These are phyloP conservation scores for Formicarius rufipectus DNA, from an alignment of 2,113 vertebrate genomes.

Conservation along the genomic window DNA sequence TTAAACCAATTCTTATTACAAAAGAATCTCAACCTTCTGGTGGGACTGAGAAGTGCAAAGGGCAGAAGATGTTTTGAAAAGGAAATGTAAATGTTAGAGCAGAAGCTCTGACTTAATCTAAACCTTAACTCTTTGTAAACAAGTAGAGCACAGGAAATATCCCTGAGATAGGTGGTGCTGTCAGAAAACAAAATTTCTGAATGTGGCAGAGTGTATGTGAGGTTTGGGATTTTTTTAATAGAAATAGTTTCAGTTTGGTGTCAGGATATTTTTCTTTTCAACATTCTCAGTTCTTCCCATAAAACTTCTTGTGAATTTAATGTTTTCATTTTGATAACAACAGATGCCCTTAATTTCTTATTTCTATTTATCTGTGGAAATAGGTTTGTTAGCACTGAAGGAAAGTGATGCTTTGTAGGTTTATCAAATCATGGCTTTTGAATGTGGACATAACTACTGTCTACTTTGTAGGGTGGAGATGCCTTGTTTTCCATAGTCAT, in stretches of 20 bases:
- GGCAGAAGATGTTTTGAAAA: slow-evolving; percentile 43
- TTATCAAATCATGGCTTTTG: neutral
- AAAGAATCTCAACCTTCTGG: slow-evolving; percentile 16
- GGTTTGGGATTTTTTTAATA: neutral
- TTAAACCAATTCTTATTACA: neutral
- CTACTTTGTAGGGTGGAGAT: neutral
- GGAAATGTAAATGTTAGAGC: slow-evolving; percentile 37
- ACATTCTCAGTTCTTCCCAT: neutral
- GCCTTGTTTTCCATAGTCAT: neutral
- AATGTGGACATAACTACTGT: neutral
- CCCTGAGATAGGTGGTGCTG: neutral
- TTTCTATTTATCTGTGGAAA: neutral
- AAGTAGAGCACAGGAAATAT: neutral
- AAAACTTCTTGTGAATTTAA: neutral
- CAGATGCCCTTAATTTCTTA: neutral
- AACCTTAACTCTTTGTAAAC: slow-evolving; percentile 23
- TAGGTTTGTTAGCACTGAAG: neutral
- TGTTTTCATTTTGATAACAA: neutral
- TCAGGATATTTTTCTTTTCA: neutral
- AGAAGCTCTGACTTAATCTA: neutral
- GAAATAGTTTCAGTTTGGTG: neutral
- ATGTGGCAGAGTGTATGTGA: neutral
- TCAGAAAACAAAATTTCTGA: neutral
- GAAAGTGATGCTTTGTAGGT: neutral
- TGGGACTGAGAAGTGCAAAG: slow-evolving; percentile 13